phyloP scores from a whole-genome alignment of 2,797 vertebrate species.

The Danio kyathit region DNA sequence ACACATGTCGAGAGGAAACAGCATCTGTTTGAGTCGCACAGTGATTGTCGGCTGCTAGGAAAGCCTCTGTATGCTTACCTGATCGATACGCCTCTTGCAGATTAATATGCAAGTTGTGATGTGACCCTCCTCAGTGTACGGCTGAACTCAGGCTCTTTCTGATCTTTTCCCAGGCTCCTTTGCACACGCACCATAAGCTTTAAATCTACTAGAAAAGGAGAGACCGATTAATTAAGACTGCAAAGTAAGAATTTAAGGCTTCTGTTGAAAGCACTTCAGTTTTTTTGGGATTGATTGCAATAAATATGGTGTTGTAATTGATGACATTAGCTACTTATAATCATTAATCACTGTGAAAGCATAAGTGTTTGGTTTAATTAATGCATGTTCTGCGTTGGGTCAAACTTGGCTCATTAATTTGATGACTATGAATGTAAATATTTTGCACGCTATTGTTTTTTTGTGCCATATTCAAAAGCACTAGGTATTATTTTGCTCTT shows the following conservation, averaged over 20 bases:
- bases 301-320: background rate
- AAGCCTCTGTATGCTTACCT: conserved; percentile 53
- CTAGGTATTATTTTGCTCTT: background rate
- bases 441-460: background rate
- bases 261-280: background rate
- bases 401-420: conserved; percentile 11
- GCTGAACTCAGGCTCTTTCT: conserved; percentile 23
- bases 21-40: conserved; percentile 40
- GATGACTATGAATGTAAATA: background rate
- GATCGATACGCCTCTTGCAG: conserved; percentile 55
- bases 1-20: conserved; percentile 40
- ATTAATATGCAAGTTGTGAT: conserved; percentile 50
- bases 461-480: background rate
- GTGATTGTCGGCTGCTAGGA: conserved; percentile 19
- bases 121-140: conserved; percentile 14
- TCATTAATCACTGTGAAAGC: background rate
- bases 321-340: background rate
- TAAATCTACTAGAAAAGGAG: conserved; percentile 46
- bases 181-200: conserved; percentile 40
- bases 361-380: conserved; percentile 1
- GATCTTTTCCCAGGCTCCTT: conserved; percentile 46
- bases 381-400: background rate
- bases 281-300: background rate
- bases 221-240: conserved; percentile 38
- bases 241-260: conserved; percentile 17